These are phyloP conservation scores for Nomada hirtipes DNA, from an alignment of 2,888 invertebrate genomes.

Conservation along the genomic window DNA sequence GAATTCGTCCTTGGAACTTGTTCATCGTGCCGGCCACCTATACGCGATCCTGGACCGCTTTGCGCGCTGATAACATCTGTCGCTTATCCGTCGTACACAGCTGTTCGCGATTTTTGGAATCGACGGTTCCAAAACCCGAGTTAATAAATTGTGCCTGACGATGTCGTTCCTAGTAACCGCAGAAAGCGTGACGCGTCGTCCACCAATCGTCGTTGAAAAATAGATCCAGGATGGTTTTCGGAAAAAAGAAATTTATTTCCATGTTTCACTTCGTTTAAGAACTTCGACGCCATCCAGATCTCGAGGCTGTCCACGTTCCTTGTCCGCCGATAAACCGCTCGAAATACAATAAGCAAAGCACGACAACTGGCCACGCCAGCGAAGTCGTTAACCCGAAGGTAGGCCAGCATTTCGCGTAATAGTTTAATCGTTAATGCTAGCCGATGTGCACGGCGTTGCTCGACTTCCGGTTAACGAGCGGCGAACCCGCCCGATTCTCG, in stretches of 20 bases:
- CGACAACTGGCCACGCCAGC: neutral
- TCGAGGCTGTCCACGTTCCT: neutral
- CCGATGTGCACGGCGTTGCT: neutral
- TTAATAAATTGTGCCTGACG: slow-evolving; percentile 9
- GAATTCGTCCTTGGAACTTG: slow-evolving; percentile 24
- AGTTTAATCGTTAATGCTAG: slow-evolving; percentile 41
- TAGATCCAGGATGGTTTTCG: neutral
- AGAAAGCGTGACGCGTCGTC: neutral
- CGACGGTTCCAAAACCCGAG: neutral
- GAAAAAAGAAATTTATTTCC: neutral
- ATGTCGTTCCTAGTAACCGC: neutral
- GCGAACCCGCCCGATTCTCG: neutral
- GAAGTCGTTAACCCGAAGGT: slow-evolving; percentile 35
- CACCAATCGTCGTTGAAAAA: neutral
- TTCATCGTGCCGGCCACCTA: neutral
- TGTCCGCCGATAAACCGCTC: slow-evolving; percentile 13
- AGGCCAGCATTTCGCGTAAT: slow-evolving; percentile 36
- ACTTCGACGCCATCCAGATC: neutral
- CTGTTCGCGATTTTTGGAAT: slow-evolving; percentile 17
- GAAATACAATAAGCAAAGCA: slow-evolving; percentile 30
- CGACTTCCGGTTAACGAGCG: slow-evolving; percentile 35
- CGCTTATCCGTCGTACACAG: neutral
- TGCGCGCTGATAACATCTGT: slow-evolving; percentile 22
- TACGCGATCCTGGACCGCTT: neutral
- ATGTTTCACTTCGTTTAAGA: neutral